These are phyloP conservation scores for Rhinopomastus cyanomelas DNA, from an alignment of 2,113 vertebrate species.

Conservation along the genomic window DNA sequence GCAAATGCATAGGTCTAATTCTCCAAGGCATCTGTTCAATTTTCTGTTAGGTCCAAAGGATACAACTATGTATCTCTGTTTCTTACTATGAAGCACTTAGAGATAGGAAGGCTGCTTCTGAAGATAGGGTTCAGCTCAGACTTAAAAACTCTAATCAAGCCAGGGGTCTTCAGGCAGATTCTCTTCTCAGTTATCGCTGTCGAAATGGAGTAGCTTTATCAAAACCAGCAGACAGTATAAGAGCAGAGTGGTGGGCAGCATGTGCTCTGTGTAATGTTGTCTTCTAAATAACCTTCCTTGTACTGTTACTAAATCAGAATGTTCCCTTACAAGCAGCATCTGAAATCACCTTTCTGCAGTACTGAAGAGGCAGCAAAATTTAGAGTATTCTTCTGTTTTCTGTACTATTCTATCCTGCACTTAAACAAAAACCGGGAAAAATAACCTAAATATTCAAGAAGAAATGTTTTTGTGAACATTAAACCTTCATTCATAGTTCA, in stretches of 20 bases:
- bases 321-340: neutral
- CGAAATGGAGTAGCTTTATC: slow-evolving; percentile 43
- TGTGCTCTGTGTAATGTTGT: neutral
- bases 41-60: neutral
- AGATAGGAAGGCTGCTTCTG: neutral
- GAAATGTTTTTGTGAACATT: neutral
- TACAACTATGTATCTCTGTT: neutral
- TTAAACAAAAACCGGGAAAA: neutral
- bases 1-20: neutral
- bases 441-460: neutral
- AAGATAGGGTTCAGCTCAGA: slow-evolving; percentile 9
- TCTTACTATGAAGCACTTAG: neutral
- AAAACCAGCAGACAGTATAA: neutral
- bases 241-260: neutral
- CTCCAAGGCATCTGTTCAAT: neutral
- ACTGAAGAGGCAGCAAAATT: neutral
- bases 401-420: neutral
- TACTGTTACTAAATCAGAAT: neutral
- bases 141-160: slow-evolving; percentile 24
- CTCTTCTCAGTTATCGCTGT: slow-evolving; percentile 28
- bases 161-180: neutral
- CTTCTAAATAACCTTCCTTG: slow-evolving; percentile 41
- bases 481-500: neutral
- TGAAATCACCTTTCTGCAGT: neutral
- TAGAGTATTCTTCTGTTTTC: neutral